Percentiles rank a stretch among this genome's conserved stretches.
These are phyloP conservation scores for Craniophora ligustri DNA, from an alignment of 2,888 invertebrate species.

Conservation along the genomic window DNA sequence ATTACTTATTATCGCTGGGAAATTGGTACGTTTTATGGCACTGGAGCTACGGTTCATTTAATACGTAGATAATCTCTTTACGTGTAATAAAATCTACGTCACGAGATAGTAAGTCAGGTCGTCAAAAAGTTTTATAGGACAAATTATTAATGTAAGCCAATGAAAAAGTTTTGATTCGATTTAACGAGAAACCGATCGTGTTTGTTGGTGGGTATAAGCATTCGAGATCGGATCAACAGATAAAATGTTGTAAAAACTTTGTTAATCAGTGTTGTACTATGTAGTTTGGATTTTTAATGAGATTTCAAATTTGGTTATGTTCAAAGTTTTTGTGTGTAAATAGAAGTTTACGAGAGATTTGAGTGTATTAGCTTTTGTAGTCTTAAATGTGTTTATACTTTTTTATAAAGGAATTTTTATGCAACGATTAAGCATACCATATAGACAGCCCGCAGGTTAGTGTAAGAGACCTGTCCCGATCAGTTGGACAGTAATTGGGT, in stretches of 20 bases:
- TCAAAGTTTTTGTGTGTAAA: too few relatives aligned
- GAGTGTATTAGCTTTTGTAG: too few relatives aligned
- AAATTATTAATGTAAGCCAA: slow-evolving; percentile 53
- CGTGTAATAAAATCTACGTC: slow-evolving; percentile 54
- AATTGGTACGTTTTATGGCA: slow-evolving; percentile 52
- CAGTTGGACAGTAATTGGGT: too few relatives aligned
- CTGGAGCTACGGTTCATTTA: slow-evolving; percentile 37
- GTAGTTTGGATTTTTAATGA: slow-evolving; percentile 26
- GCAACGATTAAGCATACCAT: too few relatives aligned
- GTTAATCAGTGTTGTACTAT: slow-evolving; percentile 39
- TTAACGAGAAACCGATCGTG: slow-evolving; percentile 50
- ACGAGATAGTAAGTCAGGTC: slow-evolving; percentile 53
- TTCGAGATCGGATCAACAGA: slow-evolving; percentile 45
- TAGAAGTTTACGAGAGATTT: too few relatives aligned
- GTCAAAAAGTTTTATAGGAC: slow-evolving; percentile 51
- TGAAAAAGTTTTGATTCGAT: slow-evolving; percentile 56
- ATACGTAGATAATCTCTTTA: slow-evolving; percentile 50
- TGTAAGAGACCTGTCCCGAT: too few relatives aligned
- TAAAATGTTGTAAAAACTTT: slow-evolving; percentile 50
- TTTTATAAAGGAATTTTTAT: too few relatives aligned
- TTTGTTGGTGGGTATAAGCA: slow-evolving; percentile 45
- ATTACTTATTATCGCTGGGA: slow-evolving; percentile 54
- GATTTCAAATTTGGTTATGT: slow-evolving; percentile 23
- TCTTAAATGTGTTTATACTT: too few relatives aligned
- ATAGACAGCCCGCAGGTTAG: too few relatives aligned